Base-by-base conservation (phyloP, 30 jellyfish, hydroid and myxozoan genomes). In the Aurelia sp. region DNA sequence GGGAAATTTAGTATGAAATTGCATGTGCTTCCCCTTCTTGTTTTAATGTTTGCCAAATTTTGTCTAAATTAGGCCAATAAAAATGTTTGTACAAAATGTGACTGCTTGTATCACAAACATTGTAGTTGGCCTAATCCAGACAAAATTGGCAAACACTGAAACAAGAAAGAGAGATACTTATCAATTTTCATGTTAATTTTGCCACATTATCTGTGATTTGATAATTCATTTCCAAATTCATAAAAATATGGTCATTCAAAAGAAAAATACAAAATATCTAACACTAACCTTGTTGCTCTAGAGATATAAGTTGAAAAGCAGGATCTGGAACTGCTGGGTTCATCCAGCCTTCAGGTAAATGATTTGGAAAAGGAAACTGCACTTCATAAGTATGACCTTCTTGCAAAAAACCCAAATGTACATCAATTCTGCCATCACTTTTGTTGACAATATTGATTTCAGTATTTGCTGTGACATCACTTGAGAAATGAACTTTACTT, bases 401-500 rank as follows among this genome's bases (percentile, higher is more conserved):
- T 44, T 30, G 84, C 72, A 86, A 47, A 27, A 86, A 86, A 4
- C 96, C 96, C 13, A 86, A 66, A 57, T 86, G 96, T 1, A 76
- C 86, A 57, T 86, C 96, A 19, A 76, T 64, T 15, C 16, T 52
- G 17, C 62, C 79, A 44, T 65, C 33, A 44, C 21, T 57, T 44
- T 76, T 86, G 21, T 74, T 37, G 12, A 52, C 78, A 31, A 86
- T 78, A 65, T 75, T 76, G 50, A 86, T 86, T 68, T 86, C 96
- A 3, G 96, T 86, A 67, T 86, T 86, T 51, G 70, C 23, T 0
- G 74, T 31, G 17, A 86, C 86, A 47, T 77, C 96, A 13, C 74
- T 77, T 50, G 96, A 86, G 31, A 86, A 86, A 57, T 86, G 96
- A 47, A 86, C 96, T 58, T 76, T 86, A 79, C 96, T 86, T 30